Conservation (phyloP, 2,113 vertebrate genomes). For the Gymnocephalus cernua region DNA sequence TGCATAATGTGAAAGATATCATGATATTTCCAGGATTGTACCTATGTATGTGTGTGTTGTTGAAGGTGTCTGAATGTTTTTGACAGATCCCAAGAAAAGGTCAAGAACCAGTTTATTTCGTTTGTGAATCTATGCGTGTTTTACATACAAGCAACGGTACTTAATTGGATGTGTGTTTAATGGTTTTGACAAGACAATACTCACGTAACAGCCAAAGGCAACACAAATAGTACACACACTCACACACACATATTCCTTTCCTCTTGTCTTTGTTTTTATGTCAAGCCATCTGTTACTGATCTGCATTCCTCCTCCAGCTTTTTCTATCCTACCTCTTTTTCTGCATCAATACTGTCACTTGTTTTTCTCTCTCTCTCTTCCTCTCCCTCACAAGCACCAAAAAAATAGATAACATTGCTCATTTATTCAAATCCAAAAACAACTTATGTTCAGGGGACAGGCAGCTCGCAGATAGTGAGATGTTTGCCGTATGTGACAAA, state of each 20-base stretch:
- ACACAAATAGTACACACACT: constrained; percentile 17
- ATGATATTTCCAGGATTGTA: not conserved
- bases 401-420: not conserved
- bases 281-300: constrained; percentile 56
- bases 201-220: constrained; percentile 26
- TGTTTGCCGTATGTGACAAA: too few relatives aligned
- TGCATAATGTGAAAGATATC: not conserved
- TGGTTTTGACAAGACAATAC: constrained; percentile 37
- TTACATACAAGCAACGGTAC: constrained; percentile 12
- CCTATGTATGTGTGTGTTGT: not conserved
- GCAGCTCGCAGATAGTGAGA: too few relatives aligned
- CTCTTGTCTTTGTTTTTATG: constrained; percentile 32
- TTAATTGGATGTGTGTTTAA: constrained; percentile 45
- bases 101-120: constrained; percentile 12
- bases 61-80: not conserved
- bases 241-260: constrained; percentile 15
- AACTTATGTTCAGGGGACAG: too few relatives aligned
- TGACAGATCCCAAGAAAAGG: not conserved
- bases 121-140: constrained; percentile 25
- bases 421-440: not conserved
- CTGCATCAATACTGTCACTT: constrained; percentile 21
- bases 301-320: constrained; percentile 39
- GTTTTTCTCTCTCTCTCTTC: not conserved
- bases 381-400: not conserved
- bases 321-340: constrained; percentile 77